Percentiles rank a stretch among this genome's conserved stretches.
Evolutionary conservation across 2,888 invertebrate genomes (phyloP).

Genomic region (Philopedon plagiatum): DNA sequence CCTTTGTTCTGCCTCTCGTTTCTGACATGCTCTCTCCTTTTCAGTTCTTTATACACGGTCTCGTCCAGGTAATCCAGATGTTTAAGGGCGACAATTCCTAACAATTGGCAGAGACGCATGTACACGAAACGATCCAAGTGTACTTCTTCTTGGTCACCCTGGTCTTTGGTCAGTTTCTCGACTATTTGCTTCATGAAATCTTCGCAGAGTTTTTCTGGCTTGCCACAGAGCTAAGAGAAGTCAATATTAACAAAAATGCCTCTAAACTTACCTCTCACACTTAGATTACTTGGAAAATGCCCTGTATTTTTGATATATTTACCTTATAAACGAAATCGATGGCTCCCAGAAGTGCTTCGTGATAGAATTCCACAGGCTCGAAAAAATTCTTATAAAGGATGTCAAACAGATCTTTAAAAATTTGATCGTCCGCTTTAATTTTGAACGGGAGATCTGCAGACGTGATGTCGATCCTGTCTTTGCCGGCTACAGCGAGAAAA

Average conservation of each 20-base stretch:
- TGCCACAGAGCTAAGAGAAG: constrained; percentile 72
- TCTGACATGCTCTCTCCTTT: constrained; percentile 72
- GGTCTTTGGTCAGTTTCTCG: constrained; percentile 42
- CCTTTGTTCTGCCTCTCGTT: constrained; percentile 65
- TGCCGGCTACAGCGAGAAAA: constrained; percentile 71
- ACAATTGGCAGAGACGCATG: constrained; percentile 65
- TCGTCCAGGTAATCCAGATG: constrained; percentile 88
- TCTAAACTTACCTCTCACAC: too few species aligned
- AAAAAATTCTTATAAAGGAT: constrained; percentile 70
- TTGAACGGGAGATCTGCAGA: constrained; percentile 64
- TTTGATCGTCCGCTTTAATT: constrained; percentile 69
- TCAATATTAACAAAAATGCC: too few species aligned
- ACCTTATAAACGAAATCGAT: constrained; percentile 75
- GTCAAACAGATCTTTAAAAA: constrained; percentile 71
- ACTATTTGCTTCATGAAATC: constrained; percentile 57
- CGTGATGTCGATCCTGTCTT: constrained; percentile 62
- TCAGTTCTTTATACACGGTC: constrained; percentile 86
- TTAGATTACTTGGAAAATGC: too few species aligned
- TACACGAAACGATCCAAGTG: constrained; percentile 44
- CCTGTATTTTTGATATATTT: too few species aligned
- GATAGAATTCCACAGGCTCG: constrained; percentile 70
- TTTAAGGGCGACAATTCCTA: constrained; percentile 85
- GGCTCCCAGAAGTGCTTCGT: constrained; percentile 73
- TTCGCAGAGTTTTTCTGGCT: constrained; percentile 71
- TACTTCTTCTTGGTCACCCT: not conserved